Evolutionary conservation across 2,888 invertebrate genomes (phyloP).

Genomic region (Lochmaea crataegi): DNA sequence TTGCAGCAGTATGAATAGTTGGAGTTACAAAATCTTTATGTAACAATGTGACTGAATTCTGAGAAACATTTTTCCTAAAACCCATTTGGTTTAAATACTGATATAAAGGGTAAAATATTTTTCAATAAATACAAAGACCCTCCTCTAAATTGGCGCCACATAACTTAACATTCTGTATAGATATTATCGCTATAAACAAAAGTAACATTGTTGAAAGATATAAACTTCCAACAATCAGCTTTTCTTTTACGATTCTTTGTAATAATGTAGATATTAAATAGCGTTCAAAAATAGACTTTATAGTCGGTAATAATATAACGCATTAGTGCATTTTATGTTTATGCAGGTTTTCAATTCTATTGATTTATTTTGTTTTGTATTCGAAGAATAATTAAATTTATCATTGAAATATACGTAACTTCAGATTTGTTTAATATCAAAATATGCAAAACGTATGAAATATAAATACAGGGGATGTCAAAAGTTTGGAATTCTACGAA

Average conservation of each 20-base stretch:
- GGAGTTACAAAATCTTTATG: too few species aligned
- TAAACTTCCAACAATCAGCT: not conserved
- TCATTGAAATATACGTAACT: not conserved
- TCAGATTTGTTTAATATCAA: not conserved
- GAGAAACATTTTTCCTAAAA: too few species aligned
- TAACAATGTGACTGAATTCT: too few species aligned
- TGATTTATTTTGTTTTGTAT: not conserved
- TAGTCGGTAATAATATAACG: not conserved
- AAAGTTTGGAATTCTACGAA: not conserved
- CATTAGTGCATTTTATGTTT: not conserved
- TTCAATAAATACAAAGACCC: too few species aligned
- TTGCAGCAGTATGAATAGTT: too few species aligned
- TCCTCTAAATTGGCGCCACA: not conserved
- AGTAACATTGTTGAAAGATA: slow-evolving; percentile 2
- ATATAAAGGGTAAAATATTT: too few species aligned
- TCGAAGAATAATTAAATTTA: not conserved
- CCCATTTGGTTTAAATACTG: too few species aligned
- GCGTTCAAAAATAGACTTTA: not conserved
- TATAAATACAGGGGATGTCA: not conserved
- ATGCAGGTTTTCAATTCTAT: not conserved
- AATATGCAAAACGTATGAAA: too few species aligned
- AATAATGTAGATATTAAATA: not conserved
- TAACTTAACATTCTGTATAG: not conserved
- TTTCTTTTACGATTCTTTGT: not conserved
- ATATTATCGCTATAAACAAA: not conserved